A percentile compares a stretch with the other conserved stretches of the same genome.
These are phyloP conservation scores for Drosophila parabipectinata DNA, from an alignment of 1,140 invertebrate genomes.

Conservation along the genomic window DNA sequence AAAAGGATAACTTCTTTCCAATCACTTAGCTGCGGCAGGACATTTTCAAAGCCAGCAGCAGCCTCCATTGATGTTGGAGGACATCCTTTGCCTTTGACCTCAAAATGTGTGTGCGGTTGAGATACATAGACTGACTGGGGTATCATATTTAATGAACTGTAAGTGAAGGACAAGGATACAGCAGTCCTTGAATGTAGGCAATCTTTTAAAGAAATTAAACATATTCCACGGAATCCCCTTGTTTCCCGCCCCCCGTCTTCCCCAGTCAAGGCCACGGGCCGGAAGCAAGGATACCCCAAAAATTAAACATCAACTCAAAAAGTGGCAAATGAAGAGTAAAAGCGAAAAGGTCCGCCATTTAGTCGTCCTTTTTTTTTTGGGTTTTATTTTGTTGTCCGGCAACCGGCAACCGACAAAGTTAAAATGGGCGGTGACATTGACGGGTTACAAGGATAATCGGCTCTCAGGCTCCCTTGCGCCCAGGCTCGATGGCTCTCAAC, in stretches of 20 bases:
- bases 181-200: too few species aligned
- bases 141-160: neutral
- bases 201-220: neutral
- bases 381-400: neutral
- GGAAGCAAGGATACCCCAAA: conserved; percentile 30
- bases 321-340: conserved; percentile 38
- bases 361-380: neutral
- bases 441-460: conserved; percentile 29
- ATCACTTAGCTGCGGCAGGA: conserved; percentile 19
- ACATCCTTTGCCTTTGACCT: too few species aligned
- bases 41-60: conserved; percentile 8
- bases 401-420: conserved; percentile 1
- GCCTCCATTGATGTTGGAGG: conserved; percentile 7
- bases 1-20: neutral
- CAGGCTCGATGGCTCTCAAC: neutral
- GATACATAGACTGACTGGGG: neutral
- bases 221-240: neutral
- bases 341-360: conserved; percentile 23
- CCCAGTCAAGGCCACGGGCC: conserved; percentile 12
- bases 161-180: too few species aligned
- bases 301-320: conserved; percentile 49
- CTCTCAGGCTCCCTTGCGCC: neutral
- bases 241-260: too few species aligned
- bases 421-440: conserved; percentile 17
- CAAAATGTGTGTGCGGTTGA: neutral